phyloP scores from a whole-genome alignment of 2,888 invertebrate species.

The Drosophila picticornis region DNA sequence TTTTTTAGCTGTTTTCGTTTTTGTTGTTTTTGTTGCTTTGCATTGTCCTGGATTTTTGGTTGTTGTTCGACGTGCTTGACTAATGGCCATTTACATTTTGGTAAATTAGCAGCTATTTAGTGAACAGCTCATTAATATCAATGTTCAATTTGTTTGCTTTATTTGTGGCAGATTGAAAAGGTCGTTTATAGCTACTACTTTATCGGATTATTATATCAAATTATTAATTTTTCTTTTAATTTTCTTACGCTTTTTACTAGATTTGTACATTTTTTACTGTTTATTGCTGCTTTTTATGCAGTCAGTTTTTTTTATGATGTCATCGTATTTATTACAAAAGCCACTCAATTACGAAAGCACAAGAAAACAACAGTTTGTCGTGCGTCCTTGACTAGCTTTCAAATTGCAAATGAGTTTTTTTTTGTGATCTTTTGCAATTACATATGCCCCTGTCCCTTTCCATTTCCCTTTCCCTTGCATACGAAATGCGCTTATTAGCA shows the following conservation, averaged over 20 bases:
- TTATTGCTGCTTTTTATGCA: neutral
- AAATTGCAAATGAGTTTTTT: slow-evolving; percentile 13
- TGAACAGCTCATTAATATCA: slow-evolving; percentile 48
- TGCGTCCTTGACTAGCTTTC: slow-evolving; percentile 8
- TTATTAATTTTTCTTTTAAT: neutral
- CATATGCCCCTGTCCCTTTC: neutral
- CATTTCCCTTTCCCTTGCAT: slow-evolving; percentile 20
- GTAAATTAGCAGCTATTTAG: slow-evolving; percentile 66
- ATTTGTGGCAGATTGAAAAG: neutral
- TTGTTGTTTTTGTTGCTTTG: slow-evolving; percentile 38
- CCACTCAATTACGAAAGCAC: neutral
- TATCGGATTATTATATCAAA: neutral
- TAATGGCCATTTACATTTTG: slow-evolving; percentile 68
- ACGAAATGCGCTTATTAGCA: slow-evolving; percentile 39
- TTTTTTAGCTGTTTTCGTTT: slow-evolving; percentile 8
- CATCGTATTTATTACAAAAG: slow-evolving; percentile 8
- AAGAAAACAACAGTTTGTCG: slow-evolving; percentile 5
- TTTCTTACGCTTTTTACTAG: neutral
- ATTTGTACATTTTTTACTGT: neutral
- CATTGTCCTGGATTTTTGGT: slow-evolving; percentile 15
- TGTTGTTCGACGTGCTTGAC: slow-evolving; percentile 60
- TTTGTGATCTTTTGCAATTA: slow-evolving; percentile 13
- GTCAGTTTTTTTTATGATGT: neutral
- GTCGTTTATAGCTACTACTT: neutral
- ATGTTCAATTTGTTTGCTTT: slow-evolving; percentile 8